phyloP scores from a whole-genome alignment of 2,888 invertebrate species.

The Heliconius charithonia region DNA sequence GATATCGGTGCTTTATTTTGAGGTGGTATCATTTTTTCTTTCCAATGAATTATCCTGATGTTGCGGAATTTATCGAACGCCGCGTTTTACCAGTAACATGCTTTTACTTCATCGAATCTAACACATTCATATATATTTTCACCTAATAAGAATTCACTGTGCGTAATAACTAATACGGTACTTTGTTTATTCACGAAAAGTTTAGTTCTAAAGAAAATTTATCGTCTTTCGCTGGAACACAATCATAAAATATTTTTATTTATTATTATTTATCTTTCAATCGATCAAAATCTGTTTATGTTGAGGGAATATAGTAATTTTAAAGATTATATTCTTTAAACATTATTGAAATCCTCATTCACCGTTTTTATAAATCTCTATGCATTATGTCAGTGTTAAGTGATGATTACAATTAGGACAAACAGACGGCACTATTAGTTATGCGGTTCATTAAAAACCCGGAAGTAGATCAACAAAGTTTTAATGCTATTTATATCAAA shows the following conservation, averaged over 20 bases:
- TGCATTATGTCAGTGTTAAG: background rate
- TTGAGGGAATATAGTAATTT: background rate
- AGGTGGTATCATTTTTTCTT: constrained; percentile 12
- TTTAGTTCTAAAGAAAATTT: constrained; percentile 9
- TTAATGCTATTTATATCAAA: constrained; percentile 10
- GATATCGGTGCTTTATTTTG: background rate
- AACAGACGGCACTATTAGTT: background rate
- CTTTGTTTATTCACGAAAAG: constrained; percentile 7
- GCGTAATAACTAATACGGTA: constrained; percentile 5
- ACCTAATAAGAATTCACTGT: constrained; percentile 3
- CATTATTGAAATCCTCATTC: background rate
- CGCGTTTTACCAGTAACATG: constrained; percentile 6
- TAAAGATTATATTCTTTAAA: background rate
- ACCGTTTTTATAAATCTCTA: background rate
- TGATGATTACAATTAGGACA: constrained; percentile 11
- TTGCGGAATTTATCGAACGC: constrained; percentile 19
- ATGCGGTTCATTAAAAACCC: constrained; percentile 6
- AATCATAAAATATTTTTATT: background rate
- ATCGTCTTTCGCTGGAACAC: background rate
- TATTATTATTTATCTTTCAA: background rate
- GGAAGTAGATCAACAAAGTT: background rate
- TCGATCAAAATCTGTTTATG: background rate
- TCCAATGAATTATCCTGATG: constrained; percentile 26
- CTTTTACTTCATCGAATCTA: constrained; percentile 22
- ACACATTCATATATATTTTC: constrained; percentile 1